Conservation (phyloP, 2,113 vertebrate genomes). For the Cynopterus brachyotis region DNA sequence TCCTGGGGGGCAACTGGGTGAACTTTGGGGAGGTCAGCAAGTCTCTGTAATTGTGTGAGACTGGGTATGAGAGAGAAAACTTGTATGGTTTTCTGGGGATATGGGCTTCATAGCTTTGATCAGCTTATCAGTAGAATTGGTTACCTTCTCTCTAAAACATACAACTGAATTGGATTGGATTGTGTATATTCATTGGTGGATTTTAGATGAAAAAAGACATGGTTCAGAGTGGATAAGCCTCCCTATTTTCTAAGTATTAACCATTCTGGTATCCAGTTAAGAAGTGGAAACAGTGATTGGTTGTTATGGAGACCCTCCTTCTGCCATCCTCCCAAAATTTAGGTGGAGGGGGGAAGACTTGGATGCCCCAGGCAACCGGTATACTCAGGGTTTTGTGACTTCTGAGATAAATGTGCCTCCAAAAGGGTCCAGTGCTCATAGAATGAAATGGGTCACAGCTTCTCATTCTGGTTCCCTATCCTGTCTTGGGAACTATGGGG, state of each 20-base stretch:
- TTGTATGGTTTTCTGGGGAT: not conserved
- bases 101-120: too few relatives aligned
- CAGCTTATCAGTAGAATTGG: not conserved
- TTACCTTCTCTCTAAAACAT: not conserved
- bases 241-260: not conserved
- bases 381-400: not conserved
- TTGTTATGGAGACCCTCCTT: not conserved
- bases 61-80: not conserved
- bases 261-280: not conserved
- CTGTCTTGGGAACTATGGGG: not conserved
- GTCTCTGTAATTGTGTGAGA: not conserved
- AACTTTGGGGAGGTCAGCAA: not conserved
- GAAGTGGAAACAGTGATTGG: not conserved
- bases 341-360: not conserved
- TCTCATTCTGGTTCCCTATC: not conserved
- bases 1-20: not conserved
- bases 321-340: not conserved
- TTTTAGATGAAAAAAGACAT: not conserved
- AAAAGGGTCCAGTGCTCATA: not conserved
- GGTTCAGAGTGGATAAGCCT: too few relatives aligned
- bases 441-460: fast-evolving
- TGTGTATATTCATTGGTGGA: not conserved
- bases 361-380: not conserved
- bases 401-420: not conserved
- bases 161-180: not conserved